These are phyloP conservation scores for Caenorhabditis imperialis DNA, from an alignment of 2,888 invertebrate species.

Conservation along the genomic window DNA sequence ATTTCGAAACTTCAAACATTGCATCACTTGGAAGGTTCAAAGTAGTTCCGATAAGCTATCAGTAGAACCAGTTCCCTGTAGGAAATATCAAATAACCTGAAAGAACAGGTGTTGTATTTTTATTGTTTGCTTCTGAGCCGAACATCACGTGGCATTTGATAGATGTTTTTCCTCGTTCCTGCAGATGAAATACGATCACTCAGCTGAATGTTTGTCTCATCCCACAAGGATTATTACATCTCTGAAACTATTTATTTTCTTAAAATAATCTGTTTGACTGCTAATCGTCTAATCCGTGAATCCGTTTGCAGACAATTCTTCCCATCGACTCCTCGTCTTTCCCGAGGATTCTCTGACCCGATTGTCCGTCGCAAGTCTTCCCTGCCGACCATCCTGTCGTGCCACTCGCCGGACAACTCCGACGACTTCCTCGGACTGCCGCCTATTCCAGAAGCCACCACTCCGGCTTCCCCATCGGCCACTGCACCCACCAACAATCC, in stretches of 20 bases:
- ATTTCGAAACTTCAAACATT: not conserved
- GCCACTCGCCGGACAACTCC: conserved; percentile 44
- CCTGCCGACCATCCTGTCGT: conserved; percentile 48
- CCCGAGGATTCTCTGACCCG: conserved; percentile 61
- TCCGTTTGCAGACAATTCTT: conserved; percentile 49
- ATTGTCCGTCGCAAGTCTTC: conserved; percentile 58
- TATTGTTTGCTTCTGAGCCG: no score
- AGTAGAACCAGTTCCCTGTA: no score
- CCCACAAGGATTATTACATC: not conserved
- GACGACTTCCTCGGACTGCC: conserved; percentile 59
- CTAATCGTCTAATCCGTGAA: not conserved
- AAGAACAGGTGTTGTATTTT: no score
- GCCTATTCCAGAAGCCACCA: conserved; percentile 67
- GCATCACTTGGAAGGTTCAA: no score
- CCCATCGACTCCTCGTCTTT: conserved; percentile 54
- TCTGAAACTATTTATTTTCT: not conserved
- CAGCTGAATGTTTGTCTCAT: not conserved
- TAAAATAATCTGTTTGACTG: not conserved
- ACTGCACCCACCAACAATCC: conserved; percentile 39
- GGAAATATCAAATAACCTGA: no score
- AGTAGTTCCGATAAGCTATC: no score
- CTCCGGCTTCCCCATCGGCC: conserved; percentile 62
- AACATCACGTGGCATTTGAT: not conserved
- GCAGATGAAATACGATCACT: no score
- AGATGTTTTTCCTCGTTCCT: no score